A percentile compares a stretch with the other conserved stretches of the same genome.
These are phyloP conservation scores for Coendou prehensilis DNA, from an alignment of 2,797 vertebrate species.

Conservation along the genomic window DNA sequence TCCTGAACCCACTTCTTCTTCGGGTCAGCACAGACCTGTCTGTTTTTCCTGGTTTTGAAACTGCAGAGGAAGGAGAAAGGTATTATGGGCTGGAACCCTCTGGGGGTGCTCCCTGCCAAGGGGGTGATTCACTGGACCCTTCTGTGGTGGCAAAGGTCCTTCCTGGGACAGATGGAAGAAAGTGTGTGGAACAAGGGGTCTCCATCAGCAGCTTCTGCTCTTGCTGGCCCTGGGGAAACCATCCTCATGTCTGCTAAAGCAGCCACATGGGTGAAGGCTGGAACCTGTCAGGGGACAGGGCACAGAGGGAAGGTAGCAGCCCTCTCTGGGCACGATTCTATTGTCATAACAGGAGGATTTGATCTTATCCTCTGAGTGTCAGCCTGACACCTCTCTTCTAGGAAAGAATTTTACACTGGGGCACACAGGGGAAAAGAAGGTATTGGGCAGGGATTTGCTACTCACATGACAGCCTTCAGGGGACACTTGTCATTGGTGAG, in stretches of 20 bases:
- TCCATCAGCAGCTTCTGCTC: not conserved
- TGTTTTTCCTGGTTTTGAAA: slow-evolving; percentile 71
- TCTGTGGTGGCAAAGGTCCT: not conserved
- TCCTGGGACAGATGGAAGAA: not conserved
- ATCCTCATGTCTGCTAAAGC: not conserved
- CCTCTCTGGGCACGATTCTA: not conserved
- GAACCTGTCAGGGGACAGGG: not conserved
- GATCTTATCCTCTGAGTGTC: not conserved
- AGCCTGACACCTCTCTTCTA: not conserved
- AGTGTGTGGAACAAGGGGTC: not conserved
- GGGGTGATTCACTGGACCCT: not conserved
- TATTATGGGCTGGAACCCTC: not conserved
- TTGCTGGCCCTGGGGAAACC: accelerated
- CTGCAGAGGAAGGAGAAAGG: slow-evolving; percentile 68
- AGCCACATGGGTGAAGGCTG: not conserved
- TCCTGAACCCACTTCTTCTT: slow-evolving; percentile 75
- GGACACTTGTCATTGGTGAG: not conserved
- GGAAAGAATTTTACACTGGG: not conserved
- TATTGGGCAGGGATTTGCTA: not conserved
- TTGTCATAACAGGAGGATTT: not conserved
- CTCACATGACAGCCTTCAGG: not conserved
- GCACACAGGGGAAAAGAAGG: not conserved
- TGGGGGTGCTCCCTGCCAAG: not conserved
- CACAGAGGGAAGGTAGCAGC: accelerated
- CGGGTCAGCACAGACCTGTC: slow-evolving; percentile 68